Percentiles rank a stretch among this genome's conserved stretches.
phyloP scores from a whole-genome alignment of 1,140 invertebrate species.

The Campoletis sonorensis region DNA sequence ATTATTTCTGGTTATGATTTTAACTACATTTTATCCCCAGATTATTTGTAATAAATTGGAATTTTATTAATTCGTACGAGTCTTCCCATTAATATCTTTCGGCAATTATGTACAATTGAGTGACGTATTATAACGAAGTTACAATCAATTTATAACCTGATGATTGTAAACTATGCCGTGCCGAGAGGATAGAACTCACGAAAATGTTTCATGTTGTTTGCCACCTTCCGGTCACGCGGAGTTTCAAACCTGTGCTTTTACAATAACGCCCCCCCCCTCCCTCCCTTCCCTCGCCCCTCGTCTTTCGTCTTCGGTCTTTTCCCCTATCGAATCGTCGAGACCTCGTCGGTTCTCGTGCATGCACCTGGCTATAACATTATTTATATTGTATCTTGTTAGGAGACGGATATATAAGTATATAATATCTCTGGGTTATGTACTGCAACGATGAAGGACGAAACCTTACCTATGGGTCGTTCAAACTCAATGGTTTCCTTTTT shows the following conservation, averaged over 20 bases:
- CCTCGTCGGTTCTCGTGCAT: slow-evolving; percentile 47
- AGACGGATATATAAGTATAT: slow-evolving; percentile 49
- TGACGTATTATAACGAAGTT: slow-evolving; percentile 2
- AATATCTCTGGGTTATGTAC: not conserved
- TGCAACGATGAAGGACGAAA: slow-evolving; percentile 11
- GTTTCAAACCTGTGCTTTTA: slow-evolving; percentile 41
- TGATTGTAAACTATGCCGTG: not conserved
- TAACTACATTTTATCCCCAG: no score
- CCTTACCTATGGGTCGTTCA: not conserved
- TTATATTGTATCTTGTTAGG: slow-evolving; percentile 61
- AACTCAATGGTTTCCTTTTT: not conserved
- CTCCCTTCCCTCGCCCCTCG: not conserved
- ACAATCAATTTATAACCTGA: not conserved
- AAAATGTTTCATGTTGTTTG: slow-evolving; percentile 8
- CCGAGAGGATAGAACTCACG: not conserved
- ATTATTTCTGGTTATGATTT: no score
- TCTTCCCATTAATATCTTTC: no score
- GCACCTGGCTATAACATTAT: slow-evolving; percentile 57
- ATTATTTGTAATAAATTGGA: no score
- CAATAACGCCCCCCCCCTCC: slow-evolving; percentile 13
- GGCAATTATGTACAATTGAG: not conserved
- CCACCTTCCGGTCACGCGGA: slow-evolving; percentile 16
- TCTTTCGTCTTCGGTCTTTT: no score
- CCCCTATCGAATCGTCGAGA: not conserved
- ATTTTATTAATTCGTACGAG: no score